Conservation (phyloP, 2,888 invertebrate genomes). For the Drosophila emarginata region DNA sequence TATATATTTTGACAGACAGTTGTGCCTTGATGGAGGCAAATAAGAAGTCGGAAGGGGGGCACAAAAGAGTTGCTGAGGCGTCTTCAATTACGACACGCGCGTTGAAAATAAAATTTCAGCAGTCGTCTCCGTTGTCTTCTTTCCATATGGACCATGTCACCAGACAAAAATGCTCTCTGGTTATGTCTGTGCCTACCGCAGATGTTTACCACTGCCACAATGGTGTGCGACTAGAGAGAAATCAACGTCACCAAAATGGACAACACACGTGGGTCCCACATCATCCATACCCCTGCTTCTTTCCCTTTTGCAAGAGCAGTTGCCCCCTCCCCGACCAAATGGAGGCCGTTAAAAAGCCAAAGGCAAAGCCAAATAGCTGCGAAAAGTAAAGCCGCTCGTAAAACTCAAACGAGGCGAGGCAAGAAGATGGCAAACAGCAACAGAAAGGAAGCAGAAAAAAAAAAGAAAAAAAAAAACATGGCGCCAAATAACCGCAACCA, state of each 20-base stretch:
- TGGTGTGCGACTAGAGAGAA: slow-evolving; percentile 35
- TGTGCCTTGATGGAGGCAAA: slow-evolving; percentile 28
- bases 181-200: slow-evolving; percentile 64
- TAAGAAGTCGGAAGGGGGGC: not conserved
- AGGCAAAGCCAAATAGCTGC: slow-evolving; percentile 73
- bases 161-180: slow-evolving; percentile 16
- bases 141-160: slow-evolving; percentile 72
- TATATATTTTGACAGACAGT: slow-evolving; percentile 73
- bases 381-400: slow-evolving; percentile 77
- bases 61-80: slow-evolving; percentile 41
- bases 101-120: slow-evolving; percentile 76
- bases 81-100: slow-evolving; percentile 74
- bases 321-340: slow-evolving; percentile 4
- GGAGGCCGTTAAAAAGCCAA: slow-evolving; percentile 71
- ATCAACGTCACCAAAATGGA: slow-evolving; percentile 70
- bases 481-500: slow-evolving; percentile 79
- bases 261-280: slow-evolving; percentile 68
- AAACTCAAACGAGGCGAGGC: slow-evolving; percentile 76
- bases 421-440: slow-evolving; percentile 29
- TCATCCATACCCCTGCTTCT: not conserved
- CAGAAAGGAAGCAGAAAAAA: not conserved
- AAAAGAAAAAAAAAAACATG: slow-evolving; percentile 62
- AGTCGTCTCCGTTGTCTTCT: slow-evolving; percentile 28
- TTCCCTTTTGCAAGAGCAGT: not conserved
- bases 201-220: too few species aligned